phyloP scores from a whole-genome alignment of 2,113 vertebrate genomes.

The Triplophysa rosa region DNA sequence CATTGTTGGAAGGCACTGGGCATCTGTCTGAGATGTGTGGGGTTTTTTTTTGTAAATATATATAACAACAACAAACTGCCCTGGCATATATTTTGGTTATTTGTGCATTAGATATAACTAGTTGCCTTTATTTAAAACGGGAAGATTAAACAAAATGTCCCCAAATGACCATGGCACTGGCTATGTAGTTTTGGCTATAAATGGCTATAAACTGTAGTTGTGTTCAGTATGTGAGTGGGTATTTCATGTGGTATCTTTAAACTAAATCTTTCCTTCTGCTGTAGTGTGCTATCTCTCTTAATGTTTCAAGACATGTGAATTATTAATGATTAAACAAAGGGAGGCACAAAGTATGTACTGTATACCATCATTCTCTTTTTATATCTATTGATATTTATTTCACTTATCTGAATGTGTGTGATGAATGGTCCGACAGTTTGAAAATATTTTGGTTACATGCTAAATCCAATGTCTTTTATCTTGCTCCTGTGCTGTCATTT shows the following conservation, averaged over 20 bases:
- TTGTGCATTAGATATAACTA: no score
- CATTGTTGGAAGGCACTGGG: neutral
- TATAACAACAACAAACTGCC: no score
- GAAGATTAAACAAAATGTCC: no score
- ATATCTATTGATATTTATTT: neutral
- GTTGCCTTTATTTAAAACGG: no score
- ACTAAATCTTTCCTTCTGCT: neutral
- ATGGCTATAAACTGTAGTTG: no score
- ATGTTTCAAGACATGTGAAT: constrained; percentile 26
- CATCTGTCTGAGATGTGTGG: neutral
- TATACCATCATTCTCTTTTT: neutral
- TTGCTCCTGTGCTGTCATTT: no score
- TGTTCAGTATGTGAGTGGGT: no score
- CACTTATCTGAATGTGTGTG: constrained; percentile 1
- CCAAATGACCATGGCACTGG: no score
- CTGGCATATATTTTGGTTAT: neutral
- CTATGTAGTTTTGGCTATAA: no score
- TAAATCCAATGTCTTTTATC: no score
- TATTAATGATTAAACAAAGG: constrained; percentile 42
- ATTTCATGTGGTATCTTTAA: no score
- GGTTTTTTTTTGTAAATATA: neutral
- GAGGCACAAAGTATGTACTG: constrained; percentile 1
- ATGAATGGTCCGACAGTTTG: neutral
- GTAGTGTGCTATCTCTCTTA: neutral
- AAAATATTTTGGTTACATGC: neutral